Base-by-base conservation (phyloP, 2,113 vertebrate genomes). In the Coreoperca whiteheadi region DNA sequence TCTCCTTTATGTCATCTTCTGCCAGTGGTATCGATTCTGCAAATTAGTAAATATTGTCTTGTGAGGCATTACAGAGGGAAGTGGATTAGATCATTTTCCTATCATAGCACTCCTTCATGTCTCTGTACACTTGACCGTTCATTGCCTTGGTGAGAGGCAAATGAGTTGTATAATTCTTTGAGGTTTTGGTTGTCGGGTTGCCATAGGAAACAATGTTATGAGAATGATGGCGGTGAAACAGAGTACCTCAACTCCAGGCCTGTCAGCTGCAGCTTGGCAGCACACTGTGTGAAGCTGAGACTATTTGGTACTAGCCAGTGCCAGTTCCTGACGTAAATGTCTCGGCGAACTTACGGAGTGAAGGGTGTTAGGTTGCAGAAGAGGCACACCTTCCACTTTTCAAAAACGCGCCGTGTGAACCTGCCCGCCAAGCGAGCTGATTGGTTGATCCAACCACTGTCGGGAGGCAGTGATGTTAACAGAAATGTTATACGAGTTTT, bases 71-170 rank as follows among this genome's bases (percentile, higher is more conserved):
- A 37, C 53, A 9, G 64, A 67, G 71, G 68, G 86, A 82, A 76
- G 46, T 7, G 74, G 76, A 90, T 90, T 90, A 87, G 81, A 79
- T 90, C 41, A 89, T 88, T 89, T 83, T 88, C 69, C 87, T 87
- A 85, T 85, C 75, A 81, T 53, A 83, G 82, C 51, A 8, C 65
- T 59, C 43, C 70, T 75, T 85, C 75, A 48, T 75, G 83, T 85
- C 84, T 87, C 72, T 0, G 67, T 25, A 51, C 79, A 54, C 60
- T 79, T 88, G 72, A 86, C 75, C 23, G 28, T 56, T 72, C 73
- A 57, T 79, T 66, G 65, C 78, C 64, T 77, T 53, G 65, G 63
- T 71, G 61, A 56, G 64, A 82, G 51, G 77, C 72, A 76, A 82
- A 86, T 54, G 41, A 79, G 60, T 89, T 72, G n/a, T 75, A 74